Evolutionary conservation across 2,888 invertebrate genomes (phyloP), one percentile per base, ranked within the genome.

Genomic region (Ochropleura plecta): DNA sequence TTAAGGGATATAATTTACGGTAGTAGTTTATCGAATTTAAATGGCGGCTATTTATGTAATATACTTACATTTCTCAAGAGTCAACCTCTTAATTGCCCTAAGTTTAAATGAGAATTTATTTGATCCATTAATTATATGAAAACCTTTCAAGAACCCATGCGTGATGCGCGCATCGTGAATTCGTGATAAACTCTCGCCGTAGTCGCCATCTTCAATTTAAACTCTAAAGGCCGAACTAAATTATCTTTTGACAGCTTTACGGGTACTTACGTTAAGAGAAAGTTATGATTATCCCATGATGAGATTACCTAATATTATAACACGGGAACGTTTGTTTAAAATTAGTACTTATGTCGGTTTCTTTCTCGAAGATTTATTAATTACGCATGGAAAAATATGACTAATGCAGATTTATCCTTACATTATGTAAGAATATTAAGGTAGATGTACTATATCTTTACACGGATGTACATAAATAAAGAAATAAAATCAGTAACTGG

Each of bases 191-290:
- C 62, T 44, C n/a, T 62, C 4, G 44, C 44, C 62, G n/a, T 62
- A 44, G 62, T 62, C 62, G 48, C 67, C 69, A 75, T 78, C 60
- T 80, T 76, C 60, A 78, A 86, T 80, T 80, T 78, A 76, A 79
- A 82, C 55, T 78, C 81, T 64, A 73, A 76, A 76, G 74, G 72
- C 57, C 62, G 64, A 49, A 55, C 79, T 62, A 75, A 83, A 82
- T 85, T 84, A 79, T 44, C 62, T 72, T 57, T 66, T n/a, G 76
- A 80, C 72, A 76, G 70, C 63, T 72, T 65, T 20, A 67, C 18
- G 59, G 40, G 51, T 70, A 40, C 30, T 30, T 30, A 30, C 64
- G 73, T 48, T 44, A 53, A 30, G 78, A 62, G 82, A 80, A 82
- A 82, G 82, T 84, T 76, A 71, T 70, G 70, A 81, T 73, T 73